These are phyloP conservation scores for Megaceryle maxima DNA, from an alignment of 2,113 vertebrate genomes.

Conservation along the genomic window DNA sequence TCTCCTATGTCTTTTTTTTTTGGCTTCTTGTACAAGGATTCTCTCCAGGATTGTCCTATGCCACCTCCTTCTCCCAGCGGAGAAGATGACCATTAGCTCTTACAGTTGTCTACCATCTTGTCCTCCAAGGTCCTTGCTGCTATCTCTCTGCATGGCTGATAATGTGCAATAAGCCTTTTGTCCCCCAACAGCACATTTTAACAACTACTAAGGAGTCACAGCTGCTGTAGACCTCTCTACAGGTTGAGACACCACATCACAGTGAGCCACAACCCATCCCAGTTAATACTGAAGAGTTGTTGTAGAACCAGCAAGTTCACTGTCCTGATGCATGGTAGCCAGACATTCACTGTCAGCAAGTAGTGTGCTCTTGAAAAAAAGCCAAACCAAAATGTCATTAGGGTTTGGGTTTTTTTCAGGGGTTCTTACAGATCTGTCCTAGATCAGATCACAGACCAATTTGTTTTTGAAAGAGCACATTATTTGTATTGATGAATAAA, in stretches of 20 bases:
- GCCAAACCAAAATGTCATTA: neutral
- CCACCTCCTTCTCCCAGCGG: neutral
- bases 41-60: neutral
- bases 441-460: neutral
- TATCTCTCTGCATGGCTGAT: neutral
- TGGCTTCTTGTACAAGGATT: neutral
- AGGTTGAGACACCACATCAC: accelerated
- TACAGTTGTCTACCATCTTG: no score
- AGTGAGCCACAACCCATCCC: neutral
- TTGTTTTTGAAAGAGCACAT: neutral
- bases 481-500: neutral
- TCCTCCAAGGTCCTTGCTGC: neutral
- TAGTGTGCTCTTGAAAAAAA: neutral
- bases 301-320: neutral
- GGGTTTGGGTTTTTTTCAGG: neutral
- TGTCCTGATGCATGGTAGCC: neutral
- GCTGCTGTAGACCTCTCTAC: neutral
- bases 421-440: neutral
- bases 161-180: neutral
- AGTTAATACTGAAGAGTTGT: accelerated
- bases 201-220: neutral
- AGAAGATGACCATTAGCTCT: neutral
- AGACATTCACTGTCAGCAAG: neutral
- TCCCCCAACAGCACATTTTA: neutral
- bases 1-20: neutral